phyloP scores from a whole-genome alignment of 2,797 vertebrate genomes.

The Silurus aristotelis region DNA sequence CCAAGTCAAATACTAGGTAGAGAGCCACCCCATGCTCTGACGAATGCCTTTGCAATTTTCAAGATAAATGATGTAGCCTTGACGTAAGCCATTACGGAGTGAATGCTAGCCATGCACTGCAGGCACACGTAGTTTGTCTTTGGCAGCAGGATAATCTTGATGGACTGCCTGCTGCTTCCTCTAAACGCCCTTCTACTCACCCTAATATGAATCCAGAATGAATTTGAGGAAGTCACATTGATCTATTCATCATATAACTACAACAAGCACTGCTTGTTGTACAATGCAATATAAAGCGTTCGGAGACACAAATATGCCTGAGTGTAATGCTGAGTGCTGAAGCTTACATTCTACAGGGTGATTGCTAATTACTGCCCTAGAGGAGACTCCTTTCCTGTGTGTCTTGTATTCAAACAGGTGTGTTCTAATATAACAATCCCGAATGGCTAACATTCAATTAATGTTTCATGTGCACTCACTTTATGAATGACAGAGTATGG shows the following conservation, averaged over 20 bases:
- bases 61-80: constrained; percentile 53
- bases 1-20: not conserved
- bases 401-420: not conserved
- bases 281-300: not conserved
- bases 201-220: constrained; percentile 42
- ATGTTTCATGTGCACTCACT: not conserved
- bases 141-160: constrained; percentile 41
- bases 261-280: not conserved
- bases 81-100: constrained; percentile 26
- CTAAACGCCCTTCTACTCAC: constrained; percentile 26
- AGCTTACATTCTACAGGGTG: not conserved
- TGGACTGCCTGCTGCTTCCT: constrained; percentile 34
- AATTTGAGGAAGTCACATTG: constrained; percentile 31
- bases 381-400: not conserved
- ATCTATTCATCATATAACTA: constrained; percentile 44
- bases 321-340: not conserved
- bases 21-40: not conserved
- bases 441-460: not conserved
- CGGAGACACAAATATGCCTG: not conserved
- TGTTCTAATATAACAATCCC: not conserved
- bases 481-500: not conserved
- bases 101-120: constrained; percentile 31
- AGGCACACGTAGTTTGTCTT: constrained; percentile 42
- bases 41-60: constrained; percentile 13
- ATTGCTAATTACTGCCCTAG: not conserved